Evolutionary conservation across 1,140 invertebrate species (phyloP).

Genomic region (Mylabris phalerata): DNA sequence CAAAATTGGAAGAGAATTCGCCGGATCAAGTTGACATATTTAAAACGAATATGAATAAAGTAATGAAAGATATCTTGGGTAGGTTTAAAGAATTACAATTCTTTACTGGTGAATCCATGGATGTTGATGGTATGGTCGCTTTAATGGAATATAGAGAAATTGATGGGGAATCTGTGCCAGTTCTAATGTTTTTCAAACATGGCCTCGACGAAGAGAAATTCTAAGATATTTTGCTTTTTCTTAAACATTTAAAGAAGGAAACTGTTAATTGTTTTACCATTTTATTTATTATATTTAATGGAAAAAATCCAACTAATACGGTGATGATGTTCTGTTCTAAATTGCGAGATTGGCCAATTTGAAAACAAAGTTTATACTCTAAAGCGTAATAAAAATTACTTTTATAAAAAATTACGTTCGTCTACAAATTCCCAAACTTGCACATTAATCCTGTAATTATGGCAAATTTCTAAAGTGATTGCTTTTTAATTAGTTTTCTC

Average conservation of each 20-base stretch:
- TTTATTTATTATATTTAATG: too few relatives aligned
- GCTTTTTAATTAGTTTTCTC: too few relatives aligned
- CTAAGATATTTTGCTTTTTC: conserved; percentile 38
- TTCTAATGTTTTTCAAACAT: conserved; percentile 94
- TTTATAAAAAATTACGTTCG: too few relatives aligned
- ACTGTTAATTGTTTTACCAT: too few relatives aligned
- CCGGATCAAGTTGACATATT: conserved; percentile 82
- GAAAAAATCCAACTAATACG: too few relatives aligned
- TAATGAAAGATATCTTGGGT: conserved; percentile 87
- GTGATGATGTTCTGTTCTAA: too few relatives aligned
- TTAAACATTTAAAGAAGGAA: neutral
- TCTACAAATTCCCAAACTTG: too few relatives aligned
- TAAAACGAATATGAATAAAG: conserved; percentile 90
- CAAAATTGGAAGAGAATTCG: conserved; percentile 69
- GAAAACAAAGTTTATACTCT: too few relatives aligned
- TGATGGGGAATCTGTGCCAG: conserved; percentile 70
- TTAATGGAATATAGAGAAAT: conserved; percentile 90
- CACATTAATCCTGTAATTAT: too few relatives aligned
- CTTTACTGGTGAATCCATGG: conserved; percentile 93
- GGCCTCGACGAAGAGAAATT: conserved; percentile 92
- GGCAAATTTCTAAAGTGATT: too few relatives aligned
- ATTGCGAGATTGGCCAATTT: too few relatives aligned
- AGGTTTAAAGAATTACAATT: conserved; percentile 93
- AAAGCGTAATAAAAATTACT: too few relatives aligned
- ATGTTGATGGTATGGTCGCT: conserved; percentile 88